Evolutionary conservation across 2,797 vertebrate species (phyloP), one percentile per base, ranked within the genome.

Genomic region (Mormyrops boulengeri): DNA sequence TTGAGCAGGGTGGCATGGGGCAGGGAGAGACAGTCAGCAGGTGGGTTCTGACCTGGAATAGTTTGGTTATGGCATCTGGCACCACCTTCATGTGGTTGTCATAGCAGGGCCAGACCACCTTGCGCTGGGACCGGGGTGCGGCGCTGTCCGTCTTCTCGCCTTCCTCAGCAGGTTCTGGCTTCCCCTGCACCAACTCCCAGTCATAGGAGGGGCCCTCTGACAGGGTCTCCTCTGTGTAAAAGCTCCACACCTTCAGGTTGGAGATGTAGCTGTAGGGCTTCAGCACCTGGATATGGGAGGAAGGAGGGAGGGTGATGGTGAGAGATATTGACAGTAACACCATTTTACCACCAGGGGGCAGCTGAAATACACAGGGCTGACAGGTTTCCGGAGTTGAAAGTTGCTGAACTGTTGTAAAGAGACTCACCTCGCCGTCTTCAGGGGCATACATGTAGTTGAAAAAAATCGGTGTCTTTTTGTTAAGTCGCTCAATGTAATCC

Each of bases 201-300:
- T 99, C 98, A 0, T 97, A 99, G 0, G 97, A 96, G 0, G 98
- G 98, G 0, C 97, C 98, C 93, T 99, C 98, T 0, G 97, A 97
- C 53, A 99, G 96, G 0, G 96, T 97, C 95, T 99, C 98, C 93
- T 98, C 96, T 0, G 94, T 97, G 94, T 99, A 99, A 92, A 97
- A 99, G 92, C 99, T 98, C 98, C 98, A 99, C 44, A 99, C 96
- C 92, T 98, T 98, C 93, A 99, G 96, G 94, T 98, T 98, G 94
- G 98, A 99, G 89, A 98, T 95, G 93, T 97, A 97, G 92, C 97
- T 97, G 95, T 99, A 99, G 0, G 98, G 98, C 88, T 97, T 95
- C 90, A 99, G 94, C 88, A 99, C 98, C 98, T 99, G 93, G 0
- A 86, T 17, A 22, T 17, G 4, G 41, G 55, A 50, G 55, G 26